Conservation (phyloP, 2,797 vertebrate species). For the Notamacropus eugenii region DNA sequence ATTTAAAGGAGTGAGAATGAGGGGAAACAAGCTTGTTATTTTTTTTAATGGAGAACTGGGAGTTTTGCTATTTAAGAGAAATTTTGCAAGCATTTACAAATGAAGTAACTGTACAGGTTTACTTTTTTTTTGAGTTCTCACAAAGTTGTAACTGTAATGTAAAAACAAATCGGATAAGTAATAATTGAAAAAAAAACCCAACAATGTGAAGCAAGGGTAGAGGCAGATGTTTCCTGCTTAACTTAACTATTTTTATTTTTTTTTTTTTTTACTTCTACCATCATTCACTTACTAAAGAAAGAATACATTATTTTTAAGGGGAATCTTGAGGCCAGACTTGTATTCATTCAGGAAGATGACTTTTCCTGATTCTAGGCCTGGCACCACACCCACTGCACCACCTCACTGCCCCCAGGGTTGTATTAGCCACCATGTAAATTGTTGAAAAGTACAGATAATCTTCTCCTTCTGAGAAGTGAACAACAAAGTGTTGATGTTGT, state of each 20-base stretch:
- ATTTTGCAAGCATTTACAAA: neutral
- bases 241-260: neutral
- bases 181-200: too few relatives aligned
- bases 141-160: neutral
- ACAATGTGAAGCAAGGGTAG: neutral
- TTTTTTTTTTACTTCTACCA: neutral
- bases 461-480: slow-evolving; percentile 26
- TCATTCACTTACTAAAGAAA: too few relatives aligned
- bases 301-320: neutral
- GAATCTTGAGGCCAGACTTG: neutral
- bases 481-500: slow-evolving; percentile 49
- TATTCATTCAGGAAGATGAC: neutral
- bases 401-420: too few relatives aligned
- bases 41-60: neutral
- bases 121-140: too few relatives aligned
- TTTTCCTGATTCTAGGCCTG: too few relatives aligned
- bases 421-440: neutral
- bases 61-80: neutral
- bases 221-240: neutral
- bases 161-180: too few relatives aligned
- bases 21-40: neutral
- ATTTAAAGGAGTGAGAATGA: neutral
- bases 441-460: neutral
- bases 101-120: neutral
- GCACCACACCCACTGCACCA: neutral